Evolutionary conservation across 2,888 invertebrate genomes (phyloP), one percentile per base, ranked within the genome.

Genomic region (Leucophenga maculata): DNA sequence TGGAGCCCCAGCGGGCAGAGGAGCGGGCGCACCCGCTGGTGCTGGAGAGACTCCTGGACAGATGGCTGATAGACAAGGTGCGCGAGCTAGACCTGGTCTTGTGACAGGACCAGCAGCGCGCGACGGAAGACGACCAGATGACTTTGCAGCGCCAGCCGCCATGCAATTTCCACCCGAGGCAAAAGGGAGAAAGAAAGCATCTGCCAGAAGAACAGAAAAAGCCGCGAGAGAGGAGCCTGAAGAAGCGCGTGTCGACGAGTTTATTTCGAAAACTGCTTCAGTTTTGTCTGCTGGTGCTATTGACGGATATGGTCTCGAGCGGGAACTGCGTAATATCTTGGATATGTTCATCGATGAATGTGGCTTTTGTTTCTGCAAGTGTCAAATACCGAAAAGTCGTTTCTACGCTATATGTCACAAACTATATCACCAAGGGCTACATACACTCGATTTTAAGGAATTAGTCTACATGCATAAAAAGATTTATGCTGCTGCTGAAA

Each of bases 391-490:
- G 13, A 85, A 82, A 59, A 79, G 79, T 52, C 85, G 81, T 59
- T 79, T 87, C 22, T 85, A 86, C 72, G 77, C 76, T 4, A 83
- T 86, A 50, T 83, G 87, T 67, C 84, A 85, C 48, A 87, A 85
- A 22, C 76, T 88, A 3, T 75, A 84, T n/a, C 86, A 87, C 22
- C 69, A 74, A 6, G 88, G 88, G 1, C 78, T 88, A 2, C 75
- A 82, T 14, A 78, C 76, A 0, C 73, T 88, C 13, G 72, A 78
- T 4, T 81, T 85, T 6, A 79, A 82, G 39, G 88, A 88, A 26
- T 74, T 88, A 16, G 77, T 77, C 0, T 87, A 85, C 71, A 75
- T 88, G 74, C 87, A 87, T 70, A 84, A 83, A 39, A 84, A 85
- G 44, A 79, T 87, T 20, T 86, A 80, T 73, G 79, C 78, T 18